Base-by-base conservation (phyloP, 1,140 invertebrate genomes). In the Grapholita molesta region DNA sequence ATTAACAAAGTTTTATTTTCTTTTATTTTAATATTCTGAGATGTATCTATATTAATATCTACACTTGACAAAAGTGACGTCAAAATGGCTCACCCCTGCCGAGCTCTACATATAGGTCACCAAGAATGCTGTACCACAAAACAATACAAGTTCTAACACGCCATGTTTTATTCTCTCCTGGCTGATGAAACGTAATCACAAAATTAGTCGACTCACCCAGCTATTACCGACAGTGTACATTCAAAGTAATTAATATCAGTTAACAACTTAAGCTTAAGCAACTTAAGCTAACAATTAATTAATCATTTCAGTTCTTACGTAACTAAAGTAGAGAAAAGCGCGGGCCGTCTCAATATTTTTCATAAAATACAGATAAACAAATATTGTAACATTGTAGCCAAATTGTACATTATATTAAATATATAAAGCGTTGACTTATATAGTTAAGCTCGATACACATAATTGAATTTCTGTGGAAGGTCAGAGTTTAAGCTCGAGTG, bases 371-470 rank as follows among this genome's bases (percentile, higher is more conserved):
- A 38, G n/a, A 48, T 48, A 48, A 48, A 21, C 7, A 48, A 9
- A 7, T 21, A 9, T 18, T 5, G 18, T 48, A 8, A 25, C 6
- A 32, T n/a, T 61, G 55, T 61, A 61, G 55, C 55, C 55, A 61
- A 32, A 61, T 30, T 61, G 30, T 28, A 61, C 6, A 28, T 28
- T 61, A 61, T 15, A 25, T 55, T 55, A 3, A 23, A 30, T 61
- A 30, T 61, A n/a, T 61, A 61, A 28, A 28, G 55, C 28, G 25
- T 61, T 30, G 24, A 57, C 53, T 18, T 28, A 61, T 12, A 15
- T 61, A 61, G 30, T n/a, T 61, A 61, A 61, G 55, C 55, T 61
- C 55, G 55, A 61, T 61, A 61, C 15, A 15, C 15, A 30, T 28
- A 61, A 15, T 61, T 28, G 7, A 30, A 28, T 61, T 12, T 4